Evolutionary conservation across 2,797 vertebrate genomes (phyloP).

Genomic region (Carduelis carduelis): DNA sequence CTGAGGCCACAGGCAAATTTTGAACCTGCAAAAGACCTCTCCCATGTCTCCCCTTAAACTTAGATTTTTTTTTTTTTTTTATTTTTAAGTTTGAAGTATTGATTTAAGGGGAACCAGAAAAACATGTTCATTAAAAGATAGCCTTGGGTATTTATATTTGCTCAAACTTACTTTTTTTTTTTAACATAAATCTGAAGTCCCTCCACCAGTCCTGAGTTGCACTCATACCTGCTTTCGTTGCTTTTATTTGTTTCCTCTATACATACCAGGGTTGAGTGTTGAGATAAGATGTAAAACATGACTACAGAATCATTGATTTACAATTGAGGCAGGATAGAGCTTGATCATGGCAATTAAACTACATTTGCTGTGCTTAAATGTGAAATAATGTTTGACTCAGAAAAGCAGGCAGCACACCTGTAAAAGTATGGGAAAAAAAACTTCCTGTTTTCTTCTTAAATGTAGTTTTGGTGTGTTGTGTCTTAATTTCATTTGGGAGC

Average conservation of each 20-base stretch:
- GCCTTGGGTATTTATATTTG: neutral
- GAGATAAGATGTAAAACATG: neutral
- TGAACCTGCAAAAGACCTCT: neutral
- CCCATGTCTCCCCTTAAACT: neutral
- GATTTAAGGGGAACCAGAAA: neutral
- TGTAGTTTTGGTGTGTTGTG: neutral
- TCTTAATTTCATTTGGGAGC: neutral
- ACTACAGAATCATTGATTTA: neutral
- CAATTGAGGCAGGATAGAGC: neutral
- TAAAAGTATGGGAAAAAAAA: neutral
- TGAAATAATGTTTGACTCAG: neutral
- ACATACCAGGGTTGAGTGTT: neutral
- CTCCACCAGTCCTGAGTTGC: accelerated
- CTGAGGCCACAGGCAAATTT: neutral
- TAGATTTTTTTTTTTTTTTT: neutral
- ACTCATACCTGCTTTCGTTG: neutral
- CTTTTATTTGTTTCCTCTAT: neutral
- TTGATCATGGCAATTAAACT: neutral
- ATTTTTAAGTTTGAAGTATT: neutral
- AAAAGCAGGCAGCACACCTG: neutral
- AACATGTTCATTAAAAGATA: neutral
- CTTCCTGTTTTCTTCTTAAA: neutral
- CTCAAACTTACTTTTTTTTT: neutral
- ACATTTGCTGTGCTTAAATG: neutral
- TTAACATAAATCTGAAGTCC: neutral